A percentile compares a stretch with the other conserved stretches of the same genome.
phyloP scores from a whole-genome alignment of 1,140 invertebrate genomes.

The Charaxes varanes region DNA sequence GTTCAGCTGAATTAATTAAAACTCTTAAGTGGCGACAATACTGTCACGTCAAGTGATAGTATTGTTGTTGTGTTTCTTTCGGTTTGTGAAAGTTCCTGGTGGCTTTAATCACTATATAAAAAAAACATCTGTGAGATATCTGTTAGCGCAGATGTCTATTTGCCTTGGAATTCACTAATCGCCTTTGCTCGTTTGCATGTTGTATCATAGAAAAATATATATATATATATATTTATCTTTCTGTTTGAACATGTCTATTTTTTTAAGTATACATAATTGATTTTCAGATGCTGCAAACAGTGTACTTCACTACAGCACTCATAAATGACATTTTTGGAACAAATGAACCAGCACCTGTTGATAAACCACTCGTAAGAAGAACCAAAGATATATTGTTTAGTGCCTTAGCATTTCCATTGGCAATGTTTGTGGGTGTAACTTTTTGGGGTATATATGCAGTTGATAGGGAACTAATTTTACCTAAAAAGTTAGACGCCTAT shows the following conservation, averaged over 20 bases:
- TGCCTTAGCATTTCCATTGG: constrained; percentile 84
- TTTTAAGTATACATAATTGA: too few relatives aligned
- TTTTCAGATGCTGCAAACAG: constrained; percentile 83
- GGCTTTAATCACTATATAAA: too few relatives aligned
- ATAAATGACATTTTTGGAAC: constrained; percentile 84
- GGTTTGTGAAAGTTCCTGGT: too few relatives aligned
- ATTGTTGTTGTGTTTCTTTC: neutral
- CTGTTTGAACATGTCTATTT: too few relatives aligned
- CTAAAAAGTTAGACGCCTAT: constrained; percentile 75
- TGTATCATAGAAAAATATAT: too few relatives aligned
- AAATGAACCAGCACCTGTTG: constrained; percentile 79
- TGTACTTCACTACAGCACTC: constrained; percentile 83
- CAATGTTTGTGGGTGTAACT: constrained; percentile 88
- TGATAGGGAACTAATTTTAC: constrained; percentile 81
- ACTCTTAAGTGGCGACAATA: neutral
- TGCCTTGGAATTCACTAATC: too few relatives aligned
- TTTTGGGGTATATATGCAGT: constrained; percentile 83
- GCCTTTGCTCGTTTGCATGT: too few relatives aligned
- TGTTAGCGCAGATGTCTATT: too few relatives aligned
- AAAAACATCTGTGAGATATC: too few relatives aligned
- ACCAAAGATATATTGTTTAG: constrained; percentile 84
- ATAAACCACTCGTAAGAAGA: constrained; percentile 79
- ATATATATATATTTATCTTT: too few relatives aligned
- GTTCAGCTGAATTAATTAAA: too few relatives aligned
- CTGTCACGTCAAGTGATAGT: neutral